Evolutionary conservation across 2,888 invertebrate genomes (phyloP).

Genomic region (Ochlodes sylvanus): DNA sequence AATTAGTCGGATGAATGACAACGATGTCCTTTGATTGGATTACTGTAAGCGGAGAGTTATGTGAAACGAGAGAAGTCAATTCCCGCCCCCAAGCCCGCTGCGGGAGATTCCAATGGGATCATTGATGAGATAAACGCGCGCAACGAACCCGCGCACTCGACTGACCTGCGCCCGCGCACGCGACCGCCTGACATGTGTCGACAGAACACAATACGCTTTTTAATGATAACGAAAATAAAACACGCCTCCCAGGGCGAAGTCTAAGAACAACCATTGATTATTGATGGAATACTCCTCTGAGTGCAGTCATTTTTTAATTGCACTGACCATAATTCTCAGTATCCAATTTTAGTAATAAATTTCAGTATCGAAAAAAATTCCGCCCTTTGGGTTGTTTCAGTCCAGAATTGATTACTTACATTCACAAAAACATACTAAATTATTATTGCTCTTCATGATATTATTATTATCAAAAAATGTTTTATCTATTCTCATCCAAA

Average conservation of each 20-base stretch:
- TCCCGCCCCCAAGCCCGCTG: conserved; percentile 12
- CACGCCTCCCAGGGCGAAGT: conserved; percentile 67
- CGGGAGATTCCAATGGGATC: conserved; percentile 43
- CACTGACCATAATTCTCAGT: too few species aligned
- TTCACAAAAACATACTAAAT: too few species aligned
- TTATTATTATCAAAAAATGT: too few species aligned
- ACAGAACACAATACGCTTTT: conserved; percentile 64
- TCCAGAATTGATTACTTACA: too few species aligned
- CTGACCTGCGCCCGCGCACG: conserved; percentile 68
- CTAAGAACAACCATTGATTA: conserved; percentile 50
- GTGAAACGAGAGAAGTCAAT: background rate
- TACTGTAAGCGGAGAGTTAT: conserved; percentile 2
- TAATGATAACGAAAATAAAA: conserved; percentile 80
- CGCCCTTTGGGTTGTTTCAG: too few species aligned
- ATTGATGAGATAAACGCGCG: conserved; percentile 64
- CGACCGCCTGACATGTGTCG: conserved; percentile 61
- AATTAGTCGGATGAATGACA: conserved; percentile 26
- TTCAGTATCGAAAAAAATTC: too few species aligned
- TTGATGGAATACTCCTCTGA: background rate
- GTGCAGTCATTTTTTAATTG: background rate
- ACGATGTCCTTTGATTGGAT: background rate
- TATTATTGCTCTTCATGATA: too few species aligned
- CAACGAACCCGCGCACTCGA: conserved; percentile 67
- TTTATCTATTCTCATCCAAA: too few species aligned
- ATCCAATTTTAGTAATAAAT: too few species aligned